Percentiles rank a stretch among this genome's conserved stretches.
Conservation (phyloP, 2,113 vertebrate genomes). For the Ploceus nigricollis region DNA sequence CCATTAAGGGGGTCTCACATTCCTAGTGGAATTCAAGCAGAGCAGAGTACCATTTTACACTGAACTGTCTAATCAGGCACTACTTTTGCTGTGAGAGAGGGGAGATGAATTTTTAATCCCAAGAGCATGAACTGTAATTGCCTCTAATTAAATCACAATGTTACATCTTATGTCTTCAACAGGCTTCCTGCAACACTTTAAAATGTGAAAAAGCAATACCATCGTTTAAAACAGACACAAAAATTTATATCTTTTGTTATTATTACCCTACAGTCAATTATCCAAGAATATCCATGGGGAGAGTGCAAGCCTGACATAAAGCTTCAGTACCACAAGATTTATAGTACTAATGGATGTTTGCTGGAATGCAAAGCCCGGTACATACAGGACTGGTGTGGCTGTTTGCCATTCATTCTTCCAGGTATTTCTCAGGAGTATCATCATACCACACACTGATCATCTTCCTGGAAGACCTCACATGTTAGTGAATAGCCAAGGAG, state of each 20-base stretch:
- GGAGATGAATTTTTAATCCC: neutral
- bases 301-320: slow-evolving; percentile 73
- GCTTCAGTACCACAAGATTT: slow-evolving; percentile 58
- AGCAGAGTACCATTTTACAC: accelerated
- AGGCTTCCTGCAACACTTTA: neutral
- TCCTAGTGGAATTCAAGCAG: neutral
- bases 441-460: neutral
- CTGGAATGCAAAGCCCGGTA: slow-evolving; percentile 74
- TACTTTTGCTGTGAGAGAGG: neutral
- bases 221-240: neutral
- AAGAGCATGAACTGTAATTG: neutral
- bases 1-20: neutral
- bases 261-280: slow-evolving; percentile 68
- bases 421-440: slow-evolving; percentile 55
- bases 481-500: neutral
- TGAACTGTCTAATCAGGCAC: neutral
- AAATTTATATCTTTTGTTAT: neutral
- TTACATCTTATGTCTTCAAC: neutral
- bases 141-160: neutral
- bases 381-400: slow-evolving; percentile 70
- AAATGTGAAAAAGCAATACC: neutral
- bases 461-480: neutral
- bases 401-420: slow-evolving; percentile 76
- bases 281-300: slow-evolving; percentile 79
- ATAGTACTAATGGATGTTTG: slow-evolving; percentile 74